Evolutionary conservation across 2,888 invertebrate genomes (phyloP), one percentile per base, ranked within the genome.

Genomic region (Ischnura elegans): DNA sequence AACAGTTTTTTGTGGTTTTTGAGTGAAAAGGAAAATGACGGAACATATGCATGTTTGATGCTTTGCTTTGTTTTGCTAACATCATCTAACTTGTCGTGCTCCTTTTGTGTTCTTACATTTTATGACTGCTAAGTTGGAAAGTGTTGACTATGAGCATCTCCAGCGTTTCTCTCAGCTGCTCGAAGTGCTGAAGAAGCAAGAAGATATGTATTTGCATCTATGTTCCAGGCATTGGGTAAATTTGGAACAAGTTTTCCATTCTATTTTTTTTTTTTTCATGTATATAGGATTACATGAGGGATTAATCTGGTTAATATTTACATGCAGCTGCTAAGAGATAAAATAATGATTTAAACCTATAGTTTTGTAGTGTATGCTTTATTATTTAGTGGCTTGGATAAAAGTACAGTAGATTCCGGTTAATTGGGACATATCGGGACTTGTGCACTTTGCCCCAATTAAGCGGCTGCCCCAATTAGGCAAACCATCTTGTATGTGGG

Each of bases 111-210:
- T 87, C n/a, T 86, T 93, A 36, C 51, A 93, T 86, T 55, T 61
- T 90, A 45, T 90, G 43, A 43, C 61, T 55, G n/a, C 61, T 13
- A 90, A 90, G 90, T 43, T 90, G 90, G 90, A 90, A 66, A 90
- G 47, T 90, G 90, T 90, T 90, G 90, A 90, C 66, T 90, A 90
- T 86, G 93, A 93, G 29, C 93, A 93, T 61, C 87, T 93, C 45
- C 86, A 87, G 51, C 94, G 95, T 93, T 95, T 95, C 94, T 94
- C 95, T 87, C 95, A 95, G 90, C 94, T 95, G 76, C 94, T 95
- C 94, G 95, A 95, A 94, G 94, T 95, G 61, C 94, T 95, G 93
- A 95, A 94, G 93, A 95, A 94, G 46, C 95, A 95, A 94, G 95
- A 95, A 94, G 94, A 94, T 94, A 95, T 94, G 93, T 94, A 95